Evolutionary conservation across 1,140 invertebrate species (phyloP).

Genomic region (Centruroides vittatus): DNA sequence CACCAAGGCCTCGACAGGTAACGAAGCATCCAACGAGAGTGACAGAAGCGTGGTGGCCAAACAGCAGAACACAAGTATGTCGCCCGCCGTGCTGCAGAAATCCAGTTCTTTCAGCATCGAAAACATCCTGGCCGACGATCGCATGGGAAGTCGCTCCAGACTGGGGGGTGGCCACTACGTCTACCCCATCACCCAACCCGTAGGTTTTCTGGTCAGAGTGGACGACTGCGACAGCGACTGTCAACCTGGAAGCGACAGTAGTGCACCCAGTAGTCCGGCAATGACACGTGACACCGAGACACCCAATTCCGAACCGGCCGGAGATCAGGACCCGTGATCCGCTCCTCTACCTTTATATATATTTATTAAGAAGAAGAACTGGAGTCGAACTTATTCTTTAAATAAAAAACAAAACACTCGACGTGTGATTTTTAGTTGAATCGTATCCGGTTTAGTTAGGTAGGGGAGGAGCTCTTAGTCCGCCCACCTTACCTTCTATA

Average conservation of each 20-base stretch:
- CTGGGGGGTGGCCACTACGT: background rate
- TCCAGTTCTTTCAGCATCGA: conserved; percentile 15
- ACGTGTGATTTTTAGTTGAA: too few species aligned
- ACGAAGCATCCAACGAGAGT: background rate
- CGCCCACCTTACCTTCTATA: too few species aligned
- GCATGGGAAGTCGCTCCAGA: background rate
- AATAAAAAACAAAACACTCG: too few species aligned
- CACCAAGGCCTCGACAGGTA: background rate
- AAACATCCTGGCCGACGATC: conserved; percentile 14
- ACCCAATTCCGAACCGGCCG: background rate
- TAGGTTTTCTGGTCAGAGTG: conserved; percentile 11
- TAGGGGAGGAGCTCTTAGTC: too few species aligned
- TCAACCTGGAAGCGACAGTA: conserved; percentile 6
- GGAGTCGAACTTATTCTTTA: too few species aligned
- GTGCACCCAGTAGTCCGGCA: conserved; percentile 10
- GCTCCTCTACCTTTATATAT: too few species aligned
- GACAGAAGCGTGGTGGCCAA: conserved; percentile 1
- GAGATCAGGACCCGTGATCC: background rate
- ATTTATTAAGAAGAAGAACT: too few species aligned
- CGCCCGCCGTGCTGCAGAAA: conserved; percentile 1
- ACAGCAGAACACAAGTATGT: conserved; percentile 1
- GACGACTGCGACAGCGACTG: conserved; percentile 3
- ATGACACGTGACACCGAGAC: background rate
- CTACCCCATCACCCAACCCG: conserved; percentile 7
- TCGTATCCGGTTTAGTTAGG: too few species aligned